A percentile compares a stretch with the other conserved stretches of the same genome.
phyloP scores from a whole-genome alignment of 2,113 vertebrate genomes.

The Chelonoidis abingdonii region DNA sequence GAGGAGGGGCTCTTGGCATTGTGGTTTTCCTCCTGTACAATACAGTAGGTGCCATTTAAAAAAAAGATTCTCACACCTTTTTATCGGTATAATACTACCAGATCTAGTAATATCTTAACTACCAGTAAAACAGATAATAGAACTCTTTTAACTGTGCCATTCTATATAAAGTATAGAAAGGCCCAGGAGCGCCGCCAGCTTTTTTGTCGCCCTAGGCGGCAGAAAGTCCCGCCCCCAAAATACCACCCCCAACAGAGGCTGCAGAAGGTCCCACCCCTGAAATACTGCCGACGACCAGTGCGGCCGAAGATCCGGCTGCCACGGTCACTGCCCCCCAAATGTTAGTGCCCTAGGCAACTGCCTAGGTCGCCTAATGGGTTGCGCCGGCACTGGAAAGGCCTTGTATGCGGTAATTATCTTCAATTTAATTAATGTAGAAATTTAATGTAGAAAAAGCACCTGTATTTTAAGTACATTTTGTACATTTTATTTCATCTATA shows the following conservation, averaged over 20 bases:
- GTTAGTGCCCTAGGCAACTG: too few species aligned
- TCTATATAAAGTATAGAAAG: background rate
- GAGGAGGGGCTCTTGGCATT: background rate
- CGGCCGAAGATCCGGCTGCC: too few species aligned
- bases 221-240: too few species aligned
- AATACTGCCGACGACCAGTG: too few species aligned
- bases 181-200: too few species aligned
- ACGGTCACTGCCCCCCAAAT: too few species aligned
- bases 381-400: background rate
- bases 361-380: too few species aligned
- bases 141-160: background rate
- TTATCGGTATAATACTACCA: background rate
- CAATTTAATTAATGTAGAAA: background rate
- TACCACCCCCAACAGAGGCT: too few species aligned
- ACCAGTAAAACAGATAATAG: background rate
- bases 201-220: too few species aligned
- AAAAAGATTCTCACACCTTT: background rate
- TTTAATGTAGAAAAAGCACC: too few species aligned
- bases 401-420: background rate
- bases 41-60: background rate
- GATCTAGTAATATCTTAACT: background rate
- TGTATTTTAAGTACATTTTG: background rate
- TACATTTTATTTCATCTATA: background rate
- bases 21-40: background rate
- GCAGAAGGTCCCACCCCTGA: too few species aligned